These are phyloP conservation scores for Chaetura pelagica DNA, from an alignment of 2,113 vertebrate species.

Conservation along the genomic window DNA sequence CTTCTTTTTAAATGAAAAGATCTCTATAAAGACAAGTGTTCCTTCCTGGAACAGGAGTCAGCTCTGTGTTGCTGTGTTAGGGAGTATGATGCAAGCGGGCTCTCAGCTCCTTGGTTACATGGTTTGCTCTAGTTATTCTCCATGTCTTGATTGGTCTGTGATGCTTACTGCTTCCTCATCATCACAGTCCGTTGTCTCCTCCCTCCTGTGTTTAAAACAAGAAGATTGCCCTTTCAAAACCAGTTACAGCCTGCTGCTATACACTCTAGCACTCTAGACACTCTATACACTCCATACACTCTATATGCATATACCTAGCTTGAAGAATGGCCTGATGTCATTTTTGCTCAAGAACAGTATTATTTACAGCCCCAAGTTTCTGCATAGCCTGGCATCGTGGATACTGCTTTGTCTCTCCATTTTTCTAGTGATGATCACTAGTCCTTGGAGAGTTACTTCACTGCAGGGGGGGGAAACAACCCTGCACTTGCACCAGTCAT, in stretches of 20 bases:
- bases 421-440: not conserved
- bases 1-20: not conserved
- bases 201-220: not conserved
- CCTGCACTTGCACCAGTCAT: fast-evolving
- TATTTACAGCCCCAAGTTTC: not conserved
- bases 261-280: too few relatives aligned
- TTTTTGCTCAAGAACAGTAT: not conserved
- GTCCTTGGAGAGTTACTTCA: not conserved
- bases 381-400: fast-evolving
- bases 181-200: not conserved
- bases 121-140: not conserved
- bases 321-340: not conserved
- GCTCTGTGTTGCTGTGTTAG: not conserved
- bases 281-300: too few relatives aligned
- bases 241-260: not conserved
- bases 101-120: not conserved
- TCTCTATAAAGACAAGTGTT: fast-evolving
- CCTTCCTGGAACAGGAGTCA: not conserved
- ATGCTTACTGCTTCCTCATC: not conserved
- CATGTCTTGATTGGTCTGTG: fast-evolving
- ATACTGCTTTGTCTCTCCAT: not conserved
- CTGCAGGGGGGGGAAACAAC: fast-evolving
- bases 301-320: not conserved
- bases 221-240: not conserved
- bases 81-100: not conserved